These are phyloP conservation scores for Apus apus DNA, from an alignment of 2,113 vertebrate species.

Conservation along the genomic window DNA sequence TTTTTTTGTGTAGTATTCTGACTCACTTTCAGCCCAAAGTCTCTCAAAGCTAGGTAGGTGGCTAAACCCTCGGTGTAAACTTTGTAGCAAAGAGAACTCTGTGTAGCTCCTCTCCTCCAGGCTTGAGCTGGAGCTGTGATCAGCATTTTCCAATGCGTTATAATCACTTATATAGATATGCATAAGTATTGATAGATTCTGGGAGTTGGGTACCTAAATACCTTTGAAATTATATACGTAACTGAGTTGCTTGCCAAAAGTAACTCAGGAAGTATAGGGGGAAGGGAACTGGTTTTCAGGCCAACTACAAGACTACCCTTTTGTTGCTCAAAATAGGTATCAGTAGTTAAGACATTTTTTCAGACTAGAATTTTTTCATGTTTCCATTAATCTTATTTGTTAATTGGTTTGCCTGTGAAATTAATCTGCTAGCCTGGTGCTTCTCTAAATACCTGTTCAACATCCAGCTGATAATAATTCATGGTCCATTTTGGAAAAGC, in stretches of 20 bases:
- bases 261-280: neutral
- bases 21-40: neutral
- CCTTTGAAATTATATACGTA: neutral
- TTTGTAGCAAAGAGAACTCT: neutral
- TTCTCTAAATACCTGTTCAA: neutral
- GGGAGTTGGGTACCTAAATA: neutral
- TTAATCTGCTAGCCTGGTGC: neutral
- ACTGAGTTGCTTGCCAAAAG: neutral
- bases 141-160: fast-evolving
- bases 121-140: neutral
- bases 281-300: neutral
- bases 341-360: neutral
- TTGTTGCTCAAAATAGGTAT: neutral
- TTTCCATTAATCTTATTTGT: neutral
- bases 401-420: neutral
- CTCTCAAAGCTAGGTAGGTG: neutral
- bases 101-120: neutral
- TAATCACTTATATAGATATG: neutral
- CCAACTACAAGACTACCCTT: too few relatives aligned
- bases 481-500: neutral
- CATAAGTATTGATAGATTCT: neutral
- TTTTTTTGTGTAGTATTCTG: neutral
- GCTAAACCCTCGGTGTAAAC: neutral
- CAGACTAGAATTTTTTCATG: neutral
- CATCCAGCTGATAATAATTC: neutral